Base-by-base conservation (phyloP, 1,140 invertebrate species). In the Philopotamus ludificatus region DNA sequence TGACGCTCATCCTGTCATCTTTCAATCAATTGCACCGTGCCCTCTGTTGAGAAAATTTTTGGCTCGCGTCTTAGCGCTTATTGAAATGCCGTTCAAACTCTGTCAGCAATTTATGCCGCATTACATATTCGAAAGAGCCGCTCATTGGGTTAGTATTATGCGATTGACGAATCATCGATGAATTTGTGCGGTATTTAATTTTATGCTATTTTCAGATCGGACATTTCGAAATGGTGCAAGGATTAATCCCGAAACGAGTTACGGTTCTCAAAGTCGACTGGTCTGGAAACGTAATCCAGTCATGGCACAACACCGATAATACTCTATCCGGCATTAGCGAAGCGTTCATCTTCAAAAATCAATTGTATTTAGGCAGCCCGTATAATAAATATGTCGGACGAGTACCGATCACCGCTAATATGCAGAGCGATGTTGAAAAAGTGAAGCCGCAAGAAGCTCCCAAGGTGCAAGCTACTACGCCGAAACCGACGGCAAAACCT, bases 231-330 rank as follows among this genome's bases (percentile, higher is more conserved):
- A 70, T 71, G 51, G 21, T 75, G 0, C 47, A 72, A 23, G 50
- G 57, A 3, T 65, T 82, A 0, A 9, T 73, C 10, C 73, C 76
- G 3, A 71, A 75, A 23, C 73, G 79, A 25, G 70, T 76, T 50
- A 79, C 81, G 20, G 67, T 89, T 42, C 34, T 91, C 4, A 82
- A 86, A 75, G 60, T 88, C 34, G 83, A 87, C 75, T 81, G 84
- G 75, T 78, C 84, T 60, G 90, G 90, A 26, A 83, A 87, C 45
- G 83, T 92, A 23, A 61, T 89, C 0, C 81, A 84, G 45, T 80
- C 80, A 50, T 81, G 86, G 54, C 85, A 86, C 70, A 78, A 77
- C 26, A 79, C 75, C 0, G 82, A 87, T 72, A 71, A 71, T 8
- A 77, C 73, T 58, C 42, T 87, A 2, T 10, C 20, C 1, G 63